These are phyloP conservation scores for Cancer borealis DNA, from an alignment of 2,888 invertebrate genomes.

Conservation along the genomic window DNA sequence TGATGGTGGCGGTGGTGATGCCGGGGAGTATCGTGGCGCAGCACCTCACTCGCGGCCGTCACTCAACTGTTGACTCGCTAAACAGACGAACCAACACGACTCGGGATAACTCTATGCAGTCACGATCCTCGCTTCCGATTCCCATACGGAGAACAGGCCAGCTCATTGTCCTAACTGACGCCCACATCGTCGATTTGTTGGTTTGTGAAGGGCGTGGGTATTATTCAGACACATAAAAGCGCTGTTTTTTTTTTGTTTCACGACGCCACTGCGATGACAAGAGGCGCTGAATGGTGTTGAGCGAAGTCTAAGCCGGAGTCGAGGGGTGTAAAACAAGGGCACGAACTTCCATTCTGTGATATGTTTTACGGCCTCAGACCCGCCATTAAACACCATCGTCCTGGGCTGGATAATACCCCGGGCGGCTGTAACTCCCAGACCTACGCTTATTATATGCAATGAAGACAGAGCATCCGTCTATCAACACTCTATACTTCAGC, in stretches of 20 bases:
- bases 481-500: slow-evolving; percentile 71
- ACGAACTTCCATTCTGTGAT: slow-evolving; percentile 72
- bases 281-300: neutral
- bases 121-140: slow-evolving; percentile 59
- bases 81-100: slow-evolving; percentile 64
- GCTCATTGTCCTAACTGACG: neutral
- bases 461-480: slow-evolving; percentile 74
- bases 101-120: slow-evolving; percentile 65
- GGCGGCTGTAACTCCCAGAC: slow-evolving; percentile 65
- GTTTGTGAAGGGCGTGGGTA: neutral
- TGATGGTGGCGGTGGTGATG: slow-evolving; percentile 53
- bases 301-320: slow-evolving; percentile 55
- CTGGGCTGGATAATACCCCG: slow-evolving; percentile 60
- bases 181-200: neutral
- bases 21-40: slow-evolving; percentile 45
- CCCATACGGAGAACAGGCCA: neutral
- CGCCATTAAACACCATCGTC: slow-evolving; percentile 72
- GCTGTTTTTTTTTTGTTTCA: neutral
- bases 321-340: slow-evolving; percentile 57
- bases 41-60: slow-evolving; percentile 53
- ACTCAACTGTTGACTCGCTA: slow-evolving; percentile 59
- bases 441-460: slow-evolving; percentile 73
- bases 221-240: neutral
- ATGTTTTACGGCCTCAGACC: slow-evolving; percentile 69
- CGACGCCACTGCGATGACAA: neutral